Percentiles rank a stretch among this genome's conserved stretches.
Evolutionary conservation across 2,797 vertebrate species (phyloP).

Genomic region (Leptoclinus maculatus): DNA sequence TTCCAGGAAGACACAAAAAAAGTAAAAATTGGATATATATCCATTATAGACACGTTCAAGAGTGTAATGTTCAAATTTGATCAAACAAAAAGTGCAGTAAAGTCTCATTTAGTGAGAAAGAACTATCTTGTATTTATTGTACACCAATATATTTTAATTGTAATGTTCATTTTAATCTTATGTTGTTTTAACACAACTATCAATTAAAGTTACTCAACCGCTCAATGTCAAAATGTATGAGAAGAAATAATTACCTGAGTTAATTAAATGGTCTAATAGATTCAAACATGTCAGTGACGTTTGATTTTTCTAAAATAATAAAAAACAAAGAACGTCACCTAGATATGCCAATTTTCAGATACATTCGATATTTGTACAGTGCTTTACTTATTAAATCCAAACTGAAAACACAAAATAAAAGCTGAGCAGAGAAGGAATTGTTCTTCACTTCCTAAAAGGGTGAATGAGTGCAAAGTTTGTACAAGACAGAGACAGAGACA

Average conservation of each 20-base stretch:
- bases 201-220: neutral
- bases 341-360: neutral
- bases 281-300: neutral
- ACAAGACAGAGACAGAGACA: constrained; percentile 1
- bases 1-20: neutral
- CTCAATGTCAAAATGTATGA: no score
- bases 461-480: neutral
- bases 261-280: neutral
- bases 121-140: neutral
- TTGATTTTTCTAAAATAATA: neutral
- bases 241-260: neutral
- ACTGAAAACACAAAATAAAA: neutral
- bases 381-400: neutral
- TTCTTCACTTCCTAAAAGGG: neutral
- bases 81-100: neutral
- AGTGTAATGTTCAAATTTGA: neutral
- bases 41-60: neutral
- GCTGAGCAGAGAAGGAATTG: no score
- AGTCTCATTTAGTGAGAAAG: neutral
- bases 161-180: neutral
- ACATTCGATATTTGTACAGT: neutral
- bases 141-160: neutral
- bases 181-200: neutral
- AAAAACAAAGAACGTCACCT: neutral
- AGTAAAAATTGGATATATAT: no score